Percentiles rank a stretch among this genome's conserved stretches.
Conservation (phyloP, 2,888 invertebrate genomes). For the Amblyteles armatorius region DNA sequence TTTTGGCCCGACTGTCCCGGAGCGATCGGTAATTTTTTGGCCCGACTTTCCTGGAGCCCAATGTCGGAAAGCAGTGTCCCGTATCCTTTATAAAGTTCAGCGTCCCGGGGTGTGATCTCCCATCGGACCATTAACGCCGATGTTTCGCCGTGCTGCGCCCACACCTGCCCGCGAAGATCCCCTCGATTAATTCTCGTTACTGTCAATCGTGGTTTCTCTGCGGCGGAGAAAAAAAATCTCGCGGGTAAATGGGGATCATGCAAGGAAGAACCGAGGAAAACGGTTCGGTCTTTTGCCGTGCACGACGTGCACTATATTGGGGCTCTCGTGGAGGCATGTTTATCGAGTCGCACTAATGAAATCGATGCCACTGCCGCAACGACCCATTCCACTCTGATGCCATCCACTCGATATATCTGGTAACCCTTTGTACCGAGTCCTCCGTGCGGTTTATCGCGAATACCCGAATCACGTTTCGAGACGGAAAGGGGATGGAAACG, state of each 20-base stretch:
- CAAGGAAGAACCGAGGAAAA: background rate
- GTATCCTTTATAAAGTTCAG: conserved; percentile 31
- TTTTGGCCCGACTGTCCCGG: background rate
- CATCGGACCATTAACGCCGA: background rate
- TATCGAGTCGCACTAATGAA: conserved; percentile 28
- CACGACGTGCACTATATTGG: background rate
- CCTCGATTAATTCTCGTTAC: conserved; percentile 45
- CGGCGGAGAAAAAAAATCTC: conserved; percentile 8
- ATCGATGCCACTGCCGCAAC: conserved; percentile 17
- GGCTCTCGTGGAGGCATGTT: conserved; percentile 12
- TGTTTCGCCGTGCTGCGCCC: background rate
- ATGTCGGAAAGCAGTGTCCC: conserved; percentile 5
- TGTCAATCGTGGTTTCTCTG: conserved; percentile 36
- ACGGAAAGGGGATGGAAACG: conserved; percentile 2
- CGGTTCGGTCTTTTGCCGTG: conserved; percentile 2
- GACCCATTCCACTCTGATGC: conserved; percentile 5
- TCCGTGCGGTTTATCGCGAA: conserved; percentile 17
- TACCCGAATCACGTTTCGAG: conserved; percentile 16
- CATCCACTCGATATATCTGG: conserved; percentile 12
- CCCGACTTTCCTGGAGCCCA: no score
- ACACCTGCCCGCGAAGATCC: background rate
- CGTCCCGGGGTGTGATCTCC: conserved; percentile 11
- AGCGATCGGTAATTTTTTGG: background rate
- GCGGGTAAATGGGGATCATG: background rate
- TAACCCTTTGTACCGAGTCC: conserved; percentile 14